A percentile compares a stretch with the other conserved stretches of the same genome.
Evolutionary conservation across 2,113 vertebrate species (phyloP).

Genomic region (Brevimyrus niger): DNA sequence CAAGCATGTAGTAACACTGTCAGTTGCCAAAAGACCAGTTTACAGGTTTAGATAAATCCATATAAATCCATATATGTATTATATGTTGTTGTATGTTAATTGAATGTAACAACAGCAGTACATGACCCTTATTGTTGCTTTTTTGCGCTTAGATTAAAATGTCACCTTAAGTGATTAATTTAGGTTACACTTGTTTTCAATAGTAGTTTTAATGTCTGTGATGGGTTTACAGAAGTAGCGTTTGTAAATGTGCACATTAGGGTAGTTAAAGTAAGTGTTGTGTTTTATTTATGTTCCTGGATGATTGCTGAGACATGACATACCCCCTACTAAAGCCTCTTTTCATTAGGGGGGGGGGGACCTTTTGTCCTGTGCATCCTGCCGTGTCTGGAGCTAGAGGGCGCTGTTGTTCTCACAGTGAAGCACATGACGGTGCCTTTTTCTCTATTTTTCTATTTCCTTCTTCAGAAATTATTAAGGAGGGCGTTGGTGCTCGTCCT

Average conservation of each 20-base stretch:
- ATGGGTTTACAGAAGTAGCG: background rate
- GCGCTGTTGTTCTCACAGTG: background rate
- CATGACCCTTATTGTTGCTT: background rate
- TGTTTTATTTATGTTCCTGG: background rate
- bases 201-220: background rate
- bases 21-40: background rate
- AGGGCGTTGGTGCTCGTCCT: background rate
- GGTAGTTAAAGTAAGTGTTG: background rate
- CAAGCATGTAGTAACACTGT: background rate
- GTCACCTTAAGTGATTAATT: background rate
- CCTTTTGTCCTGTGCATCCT: background rate
- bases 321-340: background rate
- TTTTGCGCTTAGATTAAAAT: background rate
- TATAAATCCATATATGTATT: background rate
- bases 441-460: background rate
- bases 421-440: background rate
- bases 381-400: background rate
- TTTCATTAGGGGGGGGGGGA: background rate
- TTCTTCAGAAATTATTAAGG: conserved; percentile 8
- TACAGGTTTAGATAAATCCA: background rate
- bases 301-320: background rate
- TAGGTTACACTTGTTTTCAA: background rate
- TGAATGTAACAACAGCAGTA: background rate
- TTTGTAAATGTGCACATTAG: background rate
- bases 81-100: background rate